A percentile compares a stretch with the other conserved stretches of the same genome.
phyloP scores from a whole-genome alignment of 2,113 vertebrate species.

The Pyxicephalus adspersus region DNA sequence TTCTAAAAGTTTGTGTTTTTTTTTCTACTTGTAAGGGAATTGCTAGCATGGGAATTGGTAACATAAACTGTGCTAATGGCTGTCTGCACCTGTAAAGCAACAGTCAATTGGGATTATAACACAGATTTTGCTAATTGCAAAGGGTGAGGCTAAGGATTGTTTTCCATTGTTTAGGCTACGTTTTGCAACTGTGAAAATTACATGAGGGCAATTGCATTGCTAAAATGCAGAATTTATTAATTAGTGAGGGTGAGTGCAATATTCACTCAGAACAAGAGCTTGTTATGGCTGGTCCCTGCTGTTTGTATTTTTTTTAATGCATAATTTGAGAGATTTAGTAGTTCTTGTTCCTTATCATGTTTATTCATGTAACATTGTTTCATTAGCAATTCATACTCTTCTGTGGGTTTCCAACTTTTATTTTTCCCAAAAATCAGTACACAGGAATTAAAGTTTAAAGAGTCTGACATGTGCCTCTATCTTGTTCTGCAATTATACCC shows the following conservation, averaged over 20 bases:
- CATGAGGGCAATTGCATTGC: background rate
- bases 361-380: too few relatives aligned
- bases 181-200: slow-evolving; percentile 7
- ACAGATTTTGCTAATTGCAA: background rate
- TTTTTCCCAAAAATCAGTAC: too few relatives aligned
- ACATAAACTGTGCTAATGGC: background rate
- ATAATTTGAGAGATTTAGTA: too few relatives aligned
- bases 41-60: slow-evolving; percentile 5
- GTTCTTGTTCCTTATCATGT: background rate
- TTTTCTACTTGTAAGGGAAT: background rate
- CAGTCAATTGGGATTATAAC: background rate
- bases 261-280: background rate
- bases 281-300: background rate
- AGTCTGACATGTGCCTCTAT: too few relatives aligned
- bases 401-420: too few relatives aligned
- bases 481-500: too few relatives aligned
- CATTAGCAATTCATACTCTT: too few relatives aligned
- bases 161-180: slow-evolving; percentile 16
- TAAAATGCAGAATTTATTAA: background rate
- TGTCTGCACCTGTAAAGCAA: slow-evolving; percentile 14
- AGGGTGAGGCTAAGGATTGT: background rate
- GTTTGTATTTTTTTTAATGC: background rate
- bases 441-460: too few relatives aligned
- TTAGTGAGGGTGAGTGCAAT: too few relatives aligned
- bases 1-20: background rate